A percentile compares a stretch with the other conserved stretches of the same genome.
Conservation (phyloP, 2,888 invertebrate species). For the Steinernema carpocapsae region DNA sequence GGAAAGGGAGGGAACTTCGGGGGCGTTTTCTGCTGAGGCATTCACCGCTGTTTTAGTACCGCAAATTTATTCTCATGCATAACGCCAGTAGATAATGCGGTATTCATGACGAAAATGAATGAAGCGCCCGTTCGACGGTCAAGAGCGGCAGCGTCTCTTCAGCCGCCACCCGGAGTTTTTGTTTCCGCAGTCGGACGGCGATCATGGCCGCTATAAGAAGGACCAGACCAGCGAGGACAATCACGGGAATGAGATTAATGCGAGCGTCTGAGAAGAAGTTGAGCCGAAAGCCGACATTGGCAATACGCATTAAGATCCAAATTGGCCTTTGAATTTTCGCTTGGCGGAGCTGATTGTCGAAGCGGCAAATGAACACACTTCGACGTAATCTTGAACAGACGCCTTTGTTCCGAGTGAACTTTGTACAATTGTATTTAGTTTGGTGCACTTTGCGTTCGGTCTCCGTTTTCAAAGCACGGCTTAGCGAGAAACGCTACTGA, state of each 20-base stretch:
- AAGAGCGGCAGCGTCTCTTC: not conserved
- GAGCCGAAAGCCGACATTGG: not conserved
- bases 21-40: too few species aligned
- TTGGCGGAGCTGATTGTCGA: constrained; percentile 9
- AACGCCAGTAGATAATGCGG: not conserved
- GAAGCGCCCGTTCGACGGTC: not conserved
- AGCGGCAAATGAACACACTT: too few species aligned
- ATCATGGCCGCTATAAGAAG: not conserved
- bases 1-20: not conserved
- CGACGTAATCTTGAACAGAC: too few species aligned
- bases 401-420: too few species aligned
- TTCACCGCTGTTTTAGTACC: not conserved
- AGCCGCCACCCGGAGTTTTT: not conserved
- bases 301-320: not conserved
- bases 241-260: not conserved
- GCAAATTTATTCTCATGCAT: constrained; percentile 24
- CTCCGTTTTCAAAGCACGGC: too few species aligned
- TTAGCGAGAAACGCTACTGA: too few species aligned
- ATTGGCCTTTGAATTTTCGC: constrained; percentile 9
- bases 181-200: not conserved
- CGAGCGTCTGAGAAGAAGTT: not conserved
- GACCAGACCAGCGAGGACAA: not conserved
- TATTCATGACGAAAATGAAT: constrained; percentile 3
- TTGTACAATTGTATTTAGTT: too few species aligned
- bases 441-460: too few species aligned